A percentile compares a stretch with the other conserved stretches of the same genome.
These are phyloP conservation scores for Chaetophractus vellerosus DNA, from an alignment of 2,797 vertebrate genomes.

Conservation along the genomic window DNA sequence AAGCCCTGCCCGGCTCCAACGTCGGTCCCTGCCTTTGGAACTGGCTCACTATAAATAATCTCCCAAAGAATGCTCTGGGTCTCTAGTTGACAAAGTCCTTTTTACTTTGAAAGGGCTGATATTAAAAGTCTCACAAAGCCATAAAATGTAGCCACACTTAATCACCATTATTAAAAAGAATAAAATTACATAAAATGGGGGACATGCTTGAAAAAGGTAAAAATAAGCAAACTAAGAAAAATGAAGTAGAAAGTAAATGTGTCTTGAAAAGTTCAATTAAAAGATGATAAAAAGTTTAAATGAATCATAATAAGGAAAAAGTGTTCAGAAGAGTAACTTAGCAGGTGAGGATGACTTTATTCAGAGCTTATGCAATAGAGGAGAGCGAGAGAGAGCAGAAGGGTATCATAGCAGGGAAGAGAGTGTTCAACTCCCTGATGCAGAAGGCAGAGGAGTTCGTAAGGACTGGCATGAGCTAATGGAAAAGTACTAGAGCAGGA, in stretches of 20 bases:
- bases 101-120: neutral
- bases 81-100: neutral
- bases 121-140: constrained; percentile 37
- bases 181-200: constrained; percentile 19
- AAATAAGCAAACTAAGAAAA: constrained; percentile 26
- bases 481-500: no score
- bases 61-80: neutral
- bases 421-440: no score
- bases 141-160: constrained; percentile 15
- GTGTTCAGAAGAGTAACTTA: constrained; percentile 11
- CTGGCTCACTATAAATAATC: fast-evolving
- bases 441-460: no score
- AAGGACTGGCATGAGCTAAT: no score
- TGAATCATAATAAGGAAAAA: constrained; percentile 37
- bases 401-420: no score
- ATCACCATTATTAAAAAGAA: constrained; percentile 40
- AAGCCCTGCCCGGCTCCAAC: neutral
- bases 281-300: neutral
- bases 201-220: constrained; percentile 1
- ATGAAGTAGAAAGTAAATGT: constrained; percentile 3
- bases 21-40: neutral
- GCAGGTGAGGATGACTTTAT: no score
- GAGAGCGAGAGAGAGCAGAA: no score
- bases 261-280: constrained; percentile 38
- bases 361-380: no score